A percentile compares a stretch with the other conserved stretches of the same genome.
Conservation (phyloP, 2,888 invertebrate genomes). For the Terebella lapidaria region DNA sequence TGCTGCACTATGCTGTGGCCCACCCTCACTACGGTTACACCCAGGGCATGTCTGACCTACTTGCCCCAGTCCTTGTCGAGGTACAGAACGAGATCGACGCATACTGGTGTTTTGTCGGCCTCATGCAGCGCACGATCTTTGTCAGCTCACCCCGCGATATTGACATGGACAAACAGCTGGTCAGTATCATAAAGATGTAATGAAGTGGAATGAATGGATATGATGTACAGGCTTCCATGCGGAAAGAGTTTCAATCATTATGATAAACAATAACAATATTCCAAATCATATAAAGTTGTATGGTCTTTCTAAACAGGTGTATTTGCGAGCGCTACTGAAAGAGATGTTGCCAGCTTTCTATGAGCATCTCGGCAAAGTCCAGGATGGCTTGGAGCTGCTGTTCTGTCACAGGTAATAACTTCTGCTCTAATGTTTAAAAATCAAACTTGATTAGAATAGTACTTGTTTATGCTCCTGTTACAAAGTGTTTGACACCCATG, state of each 20-base stretch:
- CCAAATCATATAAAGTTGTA: no score
- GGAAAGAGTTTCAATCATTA: no score
- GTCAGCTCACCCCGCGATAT: slow-evolving; percentile 90
- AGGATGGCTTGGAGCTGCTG: slow-evolving; percentile 80
- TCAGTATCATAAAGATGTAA: no score
- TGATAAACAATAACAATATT: no score
- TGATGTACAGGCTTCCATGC: no score
- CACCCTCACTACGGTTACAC: slow-evolving; percentile 58
- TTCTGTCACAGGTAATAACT: slow-evolving; percentile 73
- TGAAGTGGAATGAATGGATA: no score
- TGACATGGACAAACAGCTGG: slow-evolving; percentile 89
- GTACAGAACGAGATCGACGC: slow-evolving; percentile 55
- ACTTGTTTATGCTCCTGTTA: no score
- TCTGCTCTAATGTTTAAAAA: no score
- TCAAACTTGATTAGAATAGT: no score
- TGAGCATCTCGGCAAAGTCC: slow-evolving; percentile 70
- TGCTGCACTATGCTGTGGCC: slow-evolving; percentile 87
- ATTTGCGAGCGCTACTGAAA: slow-evolving; percentile 78
- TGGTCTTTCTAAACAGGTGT: no score
- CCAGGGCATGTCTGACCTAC: slow-evolving; percentile 57
- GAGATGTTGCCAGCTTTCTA: slow-evolving; percentile 89
- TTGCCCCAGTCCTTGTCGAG: slow-evolving; percentile 55
- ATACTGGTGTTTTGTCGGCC: slow-evolving; percentile 57
- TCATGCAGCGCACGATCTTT: slow-evolving; percentile 70
- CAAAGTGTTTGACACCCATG: no score